Evolutionary conservation across 2,113 vertebrate species (phyloP).

Genomic region (Sarotherodon lohbergeri): DNA sequence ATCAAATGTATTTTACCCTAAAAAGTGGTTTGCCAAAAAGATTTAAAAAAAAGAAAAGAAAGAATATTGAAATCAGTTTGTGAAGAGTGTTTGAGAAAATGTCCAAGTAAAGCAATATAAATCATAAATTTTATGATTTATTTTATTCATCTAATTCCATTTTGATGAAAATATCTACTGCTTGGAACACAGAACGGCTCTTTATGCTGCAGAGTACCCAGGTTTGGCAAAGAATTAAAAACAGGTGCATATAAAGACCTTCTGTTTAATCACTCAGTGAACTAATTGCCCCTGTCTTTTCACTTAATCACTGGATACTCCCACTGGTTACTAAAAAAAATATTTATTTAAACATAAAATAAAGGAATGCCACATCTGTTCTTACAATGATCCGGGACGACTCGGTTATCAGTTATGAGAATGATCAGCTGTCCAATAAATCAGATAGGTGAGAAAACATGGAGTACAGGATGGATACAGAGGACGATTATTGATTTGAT

Average conservation of each 20-base stretch:
- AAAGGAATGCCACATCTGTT: slow-evolving; percentile 33
- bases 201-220: not conserved
- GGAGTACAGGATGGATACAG: not conserved
- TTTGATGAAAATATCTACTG: slow-evolving; percentile 9
- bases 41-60: not conserved
- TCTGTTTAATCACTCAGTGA: slow-evolving; percentile 28
- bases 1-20: not conserved
- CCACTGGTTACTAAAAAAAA: not conserved
- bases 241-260: not conserved
- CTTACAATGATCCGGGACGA: not conserved
- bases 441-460: not conserved
- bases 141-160: not conserved
- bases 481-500: not conserved
- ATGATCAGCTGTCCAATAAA: not conserved
- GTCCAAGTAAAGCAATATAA: not conserved
- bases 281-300: not conserved
- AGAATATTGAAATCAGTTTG: not conserved
- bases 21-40: not conserved
- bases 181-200: not conserved
- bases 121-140: not conserved
- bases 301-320: slow-evolving; percentile 31
- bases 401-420: not conserved
- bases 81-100: not conserved
- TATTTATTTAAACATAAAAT: slow-evolving; percentile 12
- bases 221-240: slow-evolving; percentile 24